A percentile compares a stretch with the other conserved stretches of the same genome.
These are phyloP conservation scores for Naja naja DNA, from an alignment of 2,113 vertebrate genomes.

Conservation along the genomic window DNA sequence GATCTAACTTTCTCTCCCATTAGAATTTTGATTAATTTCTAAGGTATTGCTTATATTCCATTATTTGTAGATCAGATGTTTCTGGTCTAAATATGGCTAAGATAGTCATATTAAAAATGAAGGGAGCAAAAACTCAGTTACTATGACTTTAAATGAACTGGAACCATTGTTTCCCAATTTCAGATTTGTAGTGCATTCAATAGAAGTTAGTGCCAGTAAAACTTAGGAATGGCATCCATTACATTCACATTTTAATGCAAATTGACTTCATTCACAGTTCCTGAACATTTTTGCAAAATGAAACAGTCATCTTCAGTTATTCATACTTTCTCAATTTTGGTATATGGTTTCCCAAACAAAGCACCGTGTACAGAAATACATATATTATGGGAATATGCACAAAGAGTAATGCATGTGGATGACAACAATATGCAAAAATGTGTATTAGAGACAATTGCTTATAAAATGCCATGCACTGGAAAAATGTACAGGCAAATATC, in stretches of 20 bases:
- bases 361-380: neutral
- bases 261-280: neutral
- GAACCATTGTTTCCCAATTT: neutral
- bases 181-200: neutral
- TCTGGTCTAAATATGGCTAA: neutral
- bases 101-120: neutral
- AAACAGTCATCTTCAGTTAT: neutral
- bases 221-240: neutral
- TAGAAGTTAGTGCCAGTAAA: neutral
- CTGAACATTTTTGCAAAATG: neutral
- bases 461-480: neutral
- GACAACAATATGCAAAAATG: neutral
- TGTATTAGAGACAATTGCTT: neutral
- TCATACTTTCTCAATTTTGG: neutral
- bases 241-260: neutral
- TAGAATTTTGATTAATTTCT: neutral
- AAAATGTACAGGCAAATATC: neutral
- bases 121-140: neutral
- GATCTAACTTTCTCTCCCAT: neutral
- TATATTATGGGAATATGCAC: neutral
- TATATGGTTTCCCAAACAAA: neutral
- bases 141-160: neutral
- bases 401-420: neutral
- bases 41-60: neutral
- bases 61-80: slow-evolving; percentile 3